Conservation (phyloP, 1,140 invertebrate species). For the Meloidogyne exigua region DNA sequence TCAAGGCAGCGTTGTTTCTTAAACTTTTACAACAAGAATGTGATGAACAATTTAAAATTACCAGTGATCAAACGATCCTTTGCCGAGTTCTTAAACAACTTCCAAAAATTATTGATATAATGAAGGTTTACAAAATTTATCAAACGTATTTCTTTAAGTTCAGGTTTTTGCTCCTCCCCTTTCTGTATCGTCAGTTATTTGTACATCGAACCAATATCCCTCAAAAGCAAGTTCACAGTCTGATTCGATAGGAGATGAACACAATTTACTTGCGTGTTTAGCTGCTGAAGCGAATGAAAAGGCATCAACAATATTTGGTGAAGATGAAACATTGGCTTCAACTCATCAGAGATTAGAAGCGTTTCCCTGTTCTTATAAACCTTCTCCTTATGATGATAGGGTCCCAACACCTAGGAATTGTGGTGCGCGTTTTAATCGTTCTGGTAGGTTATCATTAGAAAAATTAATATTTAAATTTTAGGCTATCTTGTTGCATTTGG, state of each 20-base stretch:
- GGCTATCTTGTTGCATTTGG: conserved; percentile 37
- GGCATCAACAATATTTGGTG: conserved; percentile 11
- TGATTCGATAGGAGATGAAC: conserved; percentile 12
- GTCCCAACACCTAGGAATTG: conserved; percentile 42
- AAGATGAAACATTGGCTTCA: conserved; percentile 5
- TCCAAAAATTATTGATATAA: conserved; percentile 25
- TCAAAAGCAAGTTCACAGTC: conserved; percentile 26
- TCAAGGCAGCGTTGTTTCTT: conserved; percentile 37
- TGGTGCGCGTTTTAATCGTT: conserved; percentile 41
- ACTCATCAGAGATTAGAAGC: background rate
- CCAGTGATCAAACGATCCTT: conserved; percentile 29
- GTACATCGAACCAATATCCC: background rate
- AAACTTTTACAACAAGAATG: conserved; percentile 31
- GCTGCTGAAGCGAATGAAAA: background rate
- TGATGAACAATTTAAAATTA: conserved; percentile 34
- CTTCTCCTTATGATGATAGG: conserved; percentile 34
- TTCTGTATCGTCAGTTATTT: conserved; percentile 12
- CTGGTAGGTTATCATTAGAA: background rate
- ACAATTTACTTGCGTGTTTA: background rate
- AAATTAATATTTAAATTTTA: background rate
- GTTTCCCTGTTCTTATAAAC: conserved; percentile 35
- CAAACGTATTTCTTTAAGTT: background rate
- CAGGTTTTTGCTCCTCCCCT: background rate
- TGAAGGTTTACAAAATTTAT: conserved; percentile 17
- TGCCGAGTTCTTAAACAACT: conserved; percentile 36